phyloP scores from a whole-genome alignment of 2,113 vertebrate species.

The Bubalus kerabau region DNA sequence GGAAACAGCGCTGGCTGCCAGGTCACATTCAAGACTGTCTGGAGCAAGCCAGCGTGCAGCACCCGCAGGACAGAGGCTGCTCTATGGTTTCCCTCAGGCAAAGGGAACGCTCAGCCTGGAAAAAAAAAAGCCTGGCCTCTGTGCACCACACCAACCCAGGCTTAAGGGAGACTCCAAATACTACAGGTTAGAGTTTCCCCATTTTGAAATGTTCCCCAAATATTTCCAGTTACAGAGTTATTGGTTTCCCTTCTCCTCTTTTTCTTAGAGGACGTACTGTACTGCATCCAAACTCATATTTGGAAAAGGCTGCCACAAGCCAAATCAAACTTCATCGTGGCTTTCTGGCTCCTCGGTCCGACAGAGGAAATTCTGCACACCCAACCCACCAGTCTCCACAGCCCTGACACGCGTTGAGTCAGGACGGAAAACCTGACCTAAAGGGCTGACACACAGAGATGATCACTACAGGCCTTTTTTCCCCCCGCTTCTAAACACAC shows the following conservation, averaged over 20 bases:
- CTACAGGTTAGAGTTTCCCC: neutral
- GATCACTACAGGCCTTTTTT: neutral
- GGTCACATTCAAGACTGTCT: slow-evolving; percentile 78
- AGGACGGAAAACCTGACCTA: slow-evolving; percentile 54
- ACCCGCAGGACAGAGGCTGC: slow-evolving; percentile 40
- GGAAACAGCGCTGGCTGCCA: slow-evolving; percentile 78
- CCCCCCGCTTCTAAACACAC: neutral
- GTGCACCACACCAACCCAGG: neutral
- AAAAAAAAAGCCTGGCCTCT: neutral
- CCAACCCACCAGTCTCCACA: neutral
- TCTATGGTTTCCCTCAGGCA: slow-evolving; percentile 46
- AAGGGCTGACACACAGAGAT: slow-evolving; percentile 23
- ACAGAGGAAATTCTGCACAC: slow-evolving; percentile 57
- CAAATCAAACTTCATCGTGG: slow-evolving; percentile 68
- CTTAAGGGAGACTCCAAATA: neutral
- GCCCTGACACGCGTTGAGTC: neutral
- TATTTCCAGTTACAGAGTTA: slow-evolving; percentile 18
- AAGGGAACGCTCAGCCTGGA: neutral
- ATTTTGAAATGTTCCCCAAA: neutral
- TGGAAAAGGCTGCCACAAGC: slow-evolving; percentile 62
- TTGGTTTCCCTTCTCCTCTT: neutral
- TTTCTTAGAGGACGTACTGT: slow-evolving; percentile 37
- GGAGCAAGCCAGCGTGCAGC: slow-evolving; percentile 61
- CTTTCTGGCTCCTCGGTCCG: slow-evolving; percentile 43
- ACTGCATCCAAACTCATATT: slow-evolving; percentile 59